These are phyloP conservation scores for Manis crassicaudata DNA, from an alignment of 2,797 vertebrate genomes.

Conservation along the genomic window DNA sequence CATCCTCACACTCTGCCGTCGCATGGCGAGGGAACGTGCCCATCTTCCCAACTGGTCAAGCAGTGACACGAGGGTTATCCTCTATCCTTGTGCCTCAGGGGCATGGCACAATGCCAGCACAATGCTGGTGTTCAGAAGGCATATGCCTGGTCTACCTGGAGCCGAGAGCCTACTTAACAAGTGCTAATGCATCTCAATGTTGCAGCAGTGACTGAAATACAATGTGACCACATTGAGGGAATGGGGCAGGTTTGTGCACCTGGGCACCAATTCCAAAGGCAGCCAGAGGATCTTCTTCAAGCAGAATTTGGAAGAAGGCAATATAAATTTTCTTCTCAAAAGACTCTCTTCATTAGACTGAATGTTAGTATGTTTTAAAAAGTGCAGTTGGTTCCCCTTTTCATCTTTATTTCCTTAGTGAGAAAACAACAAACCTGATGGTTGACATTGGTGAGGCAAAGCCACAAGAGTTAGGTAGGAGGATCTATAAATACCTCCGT, in stretches of 20 bases:
- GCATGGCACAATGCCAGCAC: not conserved
- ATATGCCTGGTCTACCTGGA: not conserved
- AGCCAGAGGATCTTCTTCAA: not conserved
- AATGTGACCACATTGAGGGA: not conserved
- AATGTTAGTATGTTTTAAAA: not conserved
- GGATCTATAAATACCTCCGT: not conserved
- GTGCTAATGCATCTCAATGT: not conserved
- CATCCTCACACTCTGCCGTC: not conserved
- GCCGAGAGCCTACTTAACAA: not conserved
- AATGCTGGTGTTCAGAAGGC: not conserved
- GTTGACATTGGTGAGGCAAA: not conserved
- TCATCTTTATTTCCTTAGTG: constrained; percentile 29
- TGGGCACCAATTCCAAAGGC: not conserved
- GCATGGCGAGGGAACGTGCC: not conserved
- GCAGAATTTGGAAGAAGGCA: constrained; percentile 24
- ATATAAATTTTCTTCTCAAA: not conserved
- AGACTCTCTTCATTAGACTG: not conserved
- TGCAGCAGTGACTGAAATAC: not conserved
- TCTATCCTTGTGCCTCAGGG: not conserved
- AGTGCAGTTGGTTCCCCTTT: not conserved
- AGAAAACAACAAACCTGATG: not conserved
- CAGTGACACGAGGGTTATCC: not conserved
- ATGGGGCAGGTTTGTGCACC: not conserved
- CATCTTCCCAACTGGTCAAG: not conserved
- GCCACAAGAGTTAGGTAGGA: not conserved